A percentile compares a stretch with the other conserved stretches of the same genome.
These are phyloP conservation scores for Epinephelus coioides DNA, from an alignment of 2,797 vertebrate genomes.

Conservation along the genomic window DNA sequence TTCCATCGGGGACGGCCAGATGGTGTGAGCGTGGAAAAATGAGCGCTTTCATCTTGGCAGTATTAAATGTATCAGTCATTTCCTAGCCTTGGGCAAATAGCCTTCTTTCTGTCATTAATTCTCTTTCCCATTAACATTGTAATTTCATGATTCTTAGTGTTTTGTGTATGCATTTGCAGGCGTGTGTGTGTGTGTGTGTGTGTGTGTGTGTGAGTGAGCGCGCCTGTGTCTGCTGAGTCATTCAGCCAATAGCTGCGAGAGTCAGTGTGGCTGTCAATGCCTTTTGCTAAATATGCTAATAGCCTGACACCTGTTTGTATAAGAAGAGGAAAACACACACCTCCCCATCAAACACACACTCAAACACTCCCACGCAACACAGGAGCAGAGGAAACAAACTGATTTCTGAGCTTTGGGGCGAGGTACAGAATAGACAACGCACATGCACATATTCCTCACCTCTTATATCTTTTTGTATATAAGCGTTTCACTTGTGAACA, in stretches of 20 bases:
- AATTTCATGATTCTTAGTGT: slow-evolving; percentile 29
- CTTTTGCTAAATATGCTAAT: slow-evolving; percentile 82
- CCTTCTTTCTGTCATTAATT: slow-evolving; percentile 46
- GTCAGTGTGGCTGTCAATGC: slow-evolving; percentile 53
- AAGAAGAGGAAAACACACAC: slow-evolving; percentile 60
- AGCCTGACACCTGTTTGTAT: slow-evolving; percentile 75
- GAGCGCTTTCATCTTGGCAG: slow-evolving; percentile 44
- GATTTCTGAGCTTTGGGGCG: slow-evolving; percentile 32
- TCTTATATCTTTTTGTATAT: not conserved
- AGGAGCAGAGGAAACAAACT: slow-evolving; percentile 23
- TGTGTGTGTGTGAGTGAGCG: slow-evolving; percentile 27
- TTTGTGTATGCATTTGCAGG: slow-evolving; percentile 10
- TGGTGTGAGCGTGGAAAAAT: slow-evolving; percentile 57
- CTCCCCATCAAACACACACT: slow-evolving; percentile 30
- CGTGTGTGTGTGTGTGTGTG: slow-evolving; percentile 7
- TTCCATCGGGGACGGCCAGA: slow-evolving; percentile 72
- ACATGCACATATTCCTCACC: not conserved
- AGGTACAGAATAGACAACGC: not conserved
- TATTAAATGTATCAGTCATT: slow-evolving; percentile 57
- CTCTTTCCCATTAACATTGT: slow-evolving; percentile 31
- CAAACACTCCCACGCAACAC: slow-evolving; percentile 38
- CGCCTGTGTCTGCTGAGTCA: slow-evolving; percentile 42
- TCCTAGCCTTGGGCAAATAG: slow-evolving; percentile 43
- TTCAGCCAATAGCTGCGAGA: slow-evolving; percentile 61
- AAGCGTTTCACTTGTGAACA: not conserved